Evolutionary conservation across 1,140 invertebrate genomes (phyloP).

Genomic region (Olivierus martensii): DNA sequence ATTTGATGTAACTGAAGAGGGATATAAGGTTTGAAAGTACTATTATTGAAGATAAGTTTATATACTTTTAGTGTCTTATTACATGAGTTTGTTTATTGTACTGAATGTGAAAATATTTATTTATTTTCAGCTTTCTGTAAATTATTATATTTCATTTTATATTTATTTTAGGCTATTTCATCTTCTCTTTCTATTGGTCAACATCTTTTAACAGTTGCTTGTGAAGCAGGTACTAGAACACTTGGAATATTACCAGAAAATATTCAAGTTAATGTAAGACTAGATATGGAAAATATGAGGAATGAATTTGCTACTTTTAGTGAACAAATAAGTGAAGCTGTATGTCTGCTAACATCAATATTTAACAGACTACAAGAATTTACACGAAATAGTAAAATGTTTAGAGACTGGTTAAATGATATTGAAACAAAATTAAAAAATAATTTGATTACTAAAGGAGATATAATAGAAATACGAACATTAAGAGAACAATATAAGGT

Average conservation of each 20-base stretch:
- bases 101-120: no score
- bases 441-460: conserved; percentile 53
- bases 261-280: not conserved
- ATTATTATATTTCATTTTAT: not conserved
- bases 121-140: no score
- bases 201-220: conserved; percentile 57
- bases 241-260: conserved; percentile 52
- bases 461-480: conserved; percentile 81
- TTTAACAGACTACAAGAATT: conserved; percentile 68
- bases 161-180: conserved; percentile 39
- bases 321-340: conserved; percentile 1
- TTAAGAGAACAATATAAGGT: conserved; percentile 60
- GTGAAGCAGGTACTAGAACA: conserved; percentile 70
- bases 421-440: conserved; percentile 38
- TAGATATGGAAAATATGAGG: conserved; percentile 4
- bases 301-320: conserved; percentile 5
- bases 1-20: no score
- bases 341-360: conserved; percentile 4
- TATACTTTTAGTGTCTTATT: no score
- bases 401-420: conserved; percentile 37
- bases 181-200: conserved; percentile 71
- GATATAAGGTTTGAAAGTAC: no score
- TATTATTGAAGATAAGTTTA: no score
- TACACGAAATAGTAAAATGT: conserved; percentile 46
- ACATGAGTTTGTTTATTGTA: no score